These are phyloP conservation scores for Onychostruthus taczanowskii DNA, from an alignment of 2,113 vertebrate genomes.

Conservation along the genomic window DNA sequence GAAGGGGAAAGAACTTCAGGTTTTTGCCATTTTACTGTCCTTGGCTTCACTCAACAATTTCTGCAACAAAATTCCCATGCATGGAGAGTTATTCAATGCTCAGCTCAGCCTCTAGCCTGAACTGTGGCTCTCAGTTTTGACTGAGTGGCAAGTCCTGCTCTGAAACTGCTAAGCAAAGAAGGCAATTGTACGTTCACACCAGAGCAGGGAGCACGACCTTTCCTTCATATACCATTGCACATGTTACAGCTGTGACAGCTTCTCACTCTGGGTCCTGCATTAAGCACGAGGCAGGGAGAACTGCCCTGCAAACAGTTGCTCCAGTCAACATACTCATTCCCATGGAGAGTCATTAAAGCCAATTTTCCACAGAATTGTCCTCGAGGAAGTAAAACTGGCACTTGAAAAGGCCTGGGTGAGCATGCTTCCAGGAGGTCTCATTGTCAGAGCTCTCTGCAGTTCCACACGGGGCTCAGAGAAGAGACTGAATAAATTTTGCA, in stretches of 20 bases:
- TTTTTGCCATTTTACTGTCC: background rate
- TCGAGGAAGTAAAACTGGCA: background rate
- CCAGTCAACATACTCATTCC: background rate
- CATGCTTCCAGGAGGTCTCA: background rate
- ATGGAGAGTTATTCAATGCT: background rate
- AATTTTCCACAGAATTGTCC: background rate
- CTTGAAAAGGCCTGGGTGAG: background rate
- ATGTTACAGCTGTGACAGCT: slow-evolving; percentile 11
- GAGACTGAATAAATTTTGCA: background rate
- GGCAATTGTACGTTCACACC: background rate
- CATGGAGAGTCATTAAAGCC: background rate
- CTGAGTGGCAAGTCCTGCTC: background rate
- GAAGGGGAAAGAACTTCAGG: background rate
- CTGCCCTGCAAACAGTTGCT: background rate
- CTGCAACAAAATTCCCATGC: background rate
- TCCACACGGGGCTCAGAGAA: background rate
- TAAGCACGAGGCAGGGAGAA: background rate
- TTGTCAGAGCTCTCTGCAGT: background rate
- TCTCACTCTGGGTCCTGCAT: background rate
- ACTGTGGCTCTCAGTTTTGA: background rate
- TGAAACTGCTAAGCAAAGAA: background rate
- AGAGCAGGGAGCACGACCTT: background rate
- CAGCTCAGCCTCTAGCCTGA: background rate
- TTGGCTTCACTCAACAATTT: background rate
- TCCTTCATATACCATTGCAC: background rate